These are phyloP conservation scores for Hemaris fuciformis DNA, from an alignment of 2,888 invertebrate genomes.

Conservation along the genomic window DNA sequence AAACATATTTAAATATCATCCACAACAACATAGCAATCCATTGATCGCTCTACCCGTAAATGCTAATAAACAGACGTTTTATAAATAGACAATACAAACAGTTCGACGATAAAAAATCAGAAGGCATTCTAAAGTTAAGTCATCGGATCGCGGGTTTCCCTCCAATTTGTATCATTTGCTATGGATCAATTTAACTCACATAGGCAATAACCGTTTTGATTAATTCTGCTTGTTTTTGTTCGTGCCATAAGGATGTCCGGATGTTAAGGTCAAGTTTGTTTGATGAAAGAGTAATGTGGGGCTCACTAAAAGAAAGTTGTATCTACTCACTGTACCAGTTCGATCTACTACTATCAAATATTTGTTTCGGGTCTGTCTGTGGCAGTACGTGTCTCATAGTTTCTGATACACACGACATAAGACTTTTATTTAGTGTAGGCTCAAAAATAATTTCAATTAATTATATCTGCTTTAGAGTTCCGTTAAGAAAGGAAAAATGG, in stretches of 20 bases:
- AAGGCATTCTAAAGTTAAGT: not conserved
- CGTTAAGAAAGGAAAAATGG: no score
- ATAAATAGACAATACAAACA: not conserved
- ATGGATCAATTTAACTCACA: conserved; percentile 50
- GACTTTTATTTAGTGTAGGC: no score
- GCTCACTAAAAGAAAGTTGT: no score
- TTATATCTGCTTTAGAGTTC: no score
- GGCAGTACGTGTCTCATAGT: no score
- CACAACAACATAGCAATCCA: no score
- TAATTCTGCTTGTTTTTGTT: conserved; percentile 32
- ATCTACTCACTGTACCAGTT: no score
- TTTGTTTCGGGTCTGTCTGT: no score
- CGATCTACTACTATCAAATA: no score
- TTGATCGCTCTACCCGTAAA: not conserved
- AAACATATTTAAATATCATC: no score
- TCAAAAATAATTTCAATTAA: no score
- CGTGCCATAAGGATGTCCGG: conserved; percentile 51
- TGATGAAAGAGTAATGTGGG: not conserved
- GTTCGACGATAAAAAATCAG: not conserved
- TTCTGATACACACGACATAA: no score
- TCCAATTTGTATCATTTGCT: conserved; percentile 47
- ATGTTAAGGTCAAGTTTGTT: conserved; percentile 19
- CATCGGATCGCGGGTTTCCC: conserved; percentile 41
- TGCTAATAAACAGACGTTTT: not conserved
- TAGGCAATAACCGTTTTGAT: conserved; percentile 34